These are phyloP conservation scores for Tenthredo notha DNA, from an alignment of 2,888 invertebrate genomes.

Conservation along the genomic window DNA sequence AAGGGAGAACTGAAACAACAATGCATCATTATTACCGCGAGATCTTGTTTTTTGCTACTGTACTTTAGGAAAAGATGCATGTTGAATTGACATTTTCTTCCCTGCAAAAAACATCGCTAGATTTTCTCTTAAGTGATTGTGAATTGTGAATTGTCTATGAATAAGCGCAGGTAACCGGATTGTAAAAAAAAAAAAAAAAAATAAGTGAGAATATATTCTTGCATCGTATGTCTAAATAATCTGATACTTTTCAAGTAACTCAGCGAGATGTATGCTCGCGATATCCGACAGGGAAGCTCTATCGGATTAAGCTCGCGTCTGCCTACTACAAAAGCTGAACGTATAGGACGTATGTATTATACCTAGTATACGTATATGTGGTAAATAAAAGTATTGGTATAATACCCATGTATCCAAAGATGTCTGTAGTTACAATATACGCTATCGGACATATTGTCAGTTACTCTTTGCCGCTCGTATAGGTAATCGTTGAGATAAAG, in stretches of 20 bases:
- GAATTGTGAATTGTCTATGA: background rate
- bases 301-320: slow-evolving; percentile 14
- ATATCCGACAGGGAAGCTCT: slow-evolving; percentile 1
- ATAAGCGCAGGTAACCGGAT: background rate
- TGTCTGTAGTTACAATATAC: background rate
- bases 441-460: slow-evolving; percentile 25
- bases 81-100: background rate
- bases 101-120: background rate
- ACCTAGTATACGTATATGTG: background rate
- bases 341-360: background rate
- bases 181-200: background rate
- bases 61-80: background rate
- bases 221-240: slow-evolving; percentile 13
- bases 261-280: background rate
- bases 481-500: slow-evolving; percentile 41
- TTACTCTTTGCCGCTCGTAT: background rate
- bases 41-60: background rate
- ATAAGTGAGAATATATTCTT: slow-evolving; percentile 9
- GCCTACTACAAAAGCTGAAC: background rate
- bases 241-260: background rate
- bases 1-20: background rate
- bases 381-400: background rate
- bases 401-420: background rate
- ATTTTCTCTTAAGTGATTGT: background rate
- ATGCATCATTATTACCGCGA: background rate